These are phyloP conservation scores for Rhysida immarginata DNA, from an alignment of 1,140 invertebrate genomes.

Conservation along the genomic window DNA sequence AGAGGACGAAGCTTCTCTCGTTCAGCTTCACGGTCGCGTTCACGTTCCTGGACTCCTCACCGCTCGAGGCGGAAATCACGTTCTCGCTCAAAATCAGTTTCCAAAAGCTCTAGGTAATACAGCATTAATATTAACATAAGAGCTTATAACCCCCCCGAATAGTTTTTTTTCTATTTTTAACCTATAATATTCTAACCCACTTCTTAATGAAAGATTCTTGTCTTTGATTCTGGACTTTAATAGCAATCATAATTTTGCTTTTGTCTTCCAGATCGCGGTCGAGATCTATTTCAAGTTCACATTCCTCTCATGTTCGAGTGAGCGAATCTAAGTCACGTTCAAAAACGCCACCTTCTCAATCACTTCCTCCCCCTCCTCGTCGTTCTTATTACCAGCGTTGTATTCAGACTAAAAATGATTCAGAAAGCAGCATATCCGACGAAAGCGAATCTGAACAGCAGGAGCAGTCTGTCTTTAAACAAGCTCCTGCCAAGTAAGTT, in stretches of 20 bases:
- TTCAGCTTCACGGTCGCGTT: constrained; percentile 5
- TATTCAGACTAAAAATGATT: neutral
- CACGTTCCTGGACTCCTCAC: neutral
- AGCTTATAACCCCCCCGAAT: too few species aligned
- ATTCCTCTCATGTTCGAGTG: constrained; percentile 4
- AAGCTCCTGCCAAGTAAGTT: neutral
- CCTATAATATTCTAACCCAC: too few species aligned
- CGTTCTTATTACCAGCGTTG: neutral
- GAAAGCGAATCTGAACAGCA: neutral
- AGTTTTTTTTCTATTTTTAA: too few species aligned
- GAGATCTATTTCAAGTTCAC: constrained; percentile 22
- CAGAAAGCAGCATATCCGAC: neutral
- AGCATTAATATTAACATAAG: too few species aligned
- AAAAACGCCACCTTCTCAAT: constrained; percentile 19
- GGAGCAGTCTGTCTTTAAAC: neutral
- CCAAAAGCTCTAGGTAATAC: constrained; percentile 14
- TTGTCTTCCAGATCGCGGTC: constrained; percentile 24
- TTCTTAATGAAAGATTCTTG: too few species aligned
- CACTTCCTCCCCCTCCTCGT: constrained; percentile 15
- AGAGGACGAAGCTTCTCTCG: constrained; percentile 13
- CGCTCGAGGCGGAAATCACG: neutral
- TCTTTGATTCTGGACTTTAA: too few species aligned
- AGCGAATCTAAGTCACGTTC: constrained; percentile 22
- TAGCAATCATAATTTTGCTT: neutral
- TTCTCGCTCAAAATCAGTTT: neutral